Conservation (phyloP, 2,113 vertebrate species). For the Phoenicopterus ruber region DNA sequence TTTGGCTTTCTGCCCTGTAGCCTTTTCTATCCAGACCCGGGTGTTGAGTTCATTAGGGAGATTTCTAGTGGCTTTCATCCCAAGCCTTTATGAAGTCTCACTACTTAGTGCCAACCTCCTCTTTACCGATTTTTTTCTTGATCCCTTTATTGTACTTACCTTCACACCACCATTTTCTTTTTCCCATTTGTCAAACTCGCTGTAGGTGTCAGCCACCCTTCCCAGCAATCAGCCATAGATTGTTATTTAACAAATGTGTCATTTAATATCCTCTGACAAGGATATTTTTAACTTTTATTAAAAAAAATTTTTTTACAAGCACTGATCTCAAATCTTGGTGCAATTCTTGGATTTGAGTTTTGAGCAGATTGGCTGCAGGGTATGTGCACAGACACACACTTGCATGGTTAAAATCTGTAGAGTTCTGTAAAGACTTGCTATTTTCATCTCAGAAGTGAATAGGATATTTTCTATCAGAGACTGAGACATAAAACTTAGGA, state of each 20-base stretch:
- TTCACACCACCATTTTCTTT: neutral
- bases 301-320: neutral
- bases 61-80: neutral
- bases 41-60: neutral
- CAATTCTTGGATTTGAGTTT: neutral
- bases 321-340: neutral
- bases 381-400: neutral
- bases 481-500: neutral
- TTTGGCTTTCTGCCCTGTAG: neutral
- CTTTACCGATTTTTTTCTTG: neutral
- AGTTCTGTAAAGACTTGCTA: neutral
- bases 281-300: neutral
- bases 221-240: neutral
- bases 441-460: neutral
- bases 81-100: neutral
- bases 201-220: neutral
- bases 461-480: neutral
- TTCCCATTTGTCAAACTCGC: neutral
- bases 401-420: neutral
- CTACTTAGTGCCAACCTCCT: neutral
- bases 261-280: neutral
- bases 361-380: neutral
- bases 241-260: neutral
- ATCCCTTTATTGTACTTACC: neutral
- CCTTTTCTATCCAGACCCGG: neutral